Evolutionary conservation across 2,888 invertebrate species (phyloP), one percentile per base, ranked within the genome.

Genomic region (Exephanes ischioxanthus): DNA sequence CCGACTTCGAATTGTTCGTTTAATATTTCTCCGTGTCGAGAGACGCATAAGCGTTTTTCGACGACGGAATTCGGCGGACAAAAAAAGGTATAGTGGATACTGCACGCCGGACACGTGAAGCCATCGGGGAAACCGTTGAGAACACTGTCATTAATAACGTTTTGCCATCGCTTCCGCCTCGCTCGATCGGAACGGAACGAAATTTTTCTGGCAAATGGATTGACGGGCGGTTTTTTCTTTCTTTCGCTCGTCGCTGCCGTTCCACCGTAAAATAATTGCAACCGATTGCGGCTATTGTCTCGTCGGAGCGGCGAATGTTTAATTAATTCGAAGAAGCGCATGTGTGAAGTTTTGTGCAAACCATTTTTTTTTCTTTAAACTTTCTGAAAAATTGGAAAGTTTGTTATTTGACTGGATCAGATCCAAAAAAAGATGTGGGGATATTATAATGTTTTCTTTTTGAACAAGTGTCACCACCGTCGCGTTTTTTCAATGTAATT

Each of bases 11-110:
- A 87, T 78, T 71, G 83, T 81, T 81, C 85, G 83, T 82, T 82
- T 80, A 66, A 86, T 73, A 83, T 81, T 85, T 82, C 76, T 76
- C 66, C 68, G 26, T 61, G 78, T 63, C 73, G 58, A 55, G 70
- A 72, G 73, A 68, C 76, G 70, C 81, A 84, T 83, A 81, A 80
- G 83, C 85, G 66, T 66, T 85, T 85, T 86, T 84, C 73, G 66
- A 55, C 75, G 48, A 63, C 58, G 48, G 61, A 58, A 16, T 30
- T 3, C 11, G 16, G 41, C 14, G 71, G 70, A 45, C 67, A 66
- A 77, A 82, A 58, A 80, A 78, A 45, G 19, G 16, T 14, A 73
- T 16, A 7, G 22, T 30, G 16, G 22, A 26, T 45, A 58, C 19
- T 16, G 22, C 19, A 72, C 67, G 63, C 19, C 37, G 30, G 55